A percentile compares a stretch with the other conserved stretches of the same genome.
These are phyloP conservation scores for Rhagoletis zephyria DNA, from an alignment of 1,140 invertebrate species.

Conservation along the genomic window DNA sequence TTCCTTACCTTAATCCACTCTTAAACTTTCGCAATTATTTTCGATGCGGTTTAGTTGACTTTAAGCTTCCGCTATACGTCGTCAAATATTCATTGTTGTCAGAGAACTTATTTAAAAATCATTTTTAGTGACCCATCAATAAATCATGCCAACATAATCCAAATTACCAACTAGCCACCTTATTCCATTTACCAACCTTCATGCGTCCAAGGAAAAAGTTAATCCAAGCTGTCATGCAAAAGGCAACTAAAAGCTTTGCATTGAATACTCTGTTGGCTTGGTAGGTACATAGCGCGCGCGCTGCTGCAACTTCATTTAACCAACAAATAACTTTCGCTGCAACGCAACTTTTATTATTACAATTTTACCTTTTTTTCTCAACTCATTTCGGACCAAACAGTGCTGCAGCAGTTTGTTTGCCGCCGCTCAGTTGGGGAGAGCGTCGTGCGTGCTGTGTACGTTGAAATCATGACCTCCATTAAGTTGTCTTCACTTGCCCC, in stretches of 20 bases:
- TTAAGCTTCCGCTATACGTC: not conserved
- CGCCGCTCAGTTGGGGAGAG: not conserved
- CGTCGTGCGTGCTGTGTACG: not conserved
- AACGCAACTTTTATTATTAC: constrained; percentile 45
- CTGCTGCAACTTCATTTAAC: constrained; percentile 39
- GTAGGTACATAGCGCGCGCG: not conserved
- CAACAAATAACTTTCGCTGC: constrained; percentile 49
- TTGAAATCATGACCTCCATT: constrained; percentile 40
- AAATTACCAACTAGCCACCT: constrained; percentile 1
- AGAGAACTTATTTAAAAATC: not conserved
- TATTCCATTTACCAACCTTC: not conserved
- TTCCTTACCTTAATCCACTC: not conserved
- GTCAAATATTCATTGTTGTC: constrained; percentile 27
- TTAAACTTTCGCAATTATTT: not conserved
- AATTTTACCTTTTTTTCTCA: not conserved
- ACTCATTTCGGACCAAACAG: not conserved
- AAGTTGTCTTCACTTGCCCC: constrained; percentile 33
- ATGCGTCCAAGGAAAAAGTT: not conserved
- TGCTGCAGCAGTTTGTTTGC: not conserved
- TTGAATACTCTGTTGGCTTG: not conserved
- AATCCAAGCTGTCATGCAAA: constrained; percentile 16
- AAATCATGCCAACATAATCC: constrained; percentile 48
- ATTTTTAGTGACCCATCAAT: constrained; percentile 33
- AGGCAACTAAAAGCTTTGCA: constrained; percentile 22
- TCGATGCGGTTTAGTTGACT: not conserved